Base-by-base conservation (phyloP, 2,888 invertebrate species). In the Creontiades dilutus region DNA sequence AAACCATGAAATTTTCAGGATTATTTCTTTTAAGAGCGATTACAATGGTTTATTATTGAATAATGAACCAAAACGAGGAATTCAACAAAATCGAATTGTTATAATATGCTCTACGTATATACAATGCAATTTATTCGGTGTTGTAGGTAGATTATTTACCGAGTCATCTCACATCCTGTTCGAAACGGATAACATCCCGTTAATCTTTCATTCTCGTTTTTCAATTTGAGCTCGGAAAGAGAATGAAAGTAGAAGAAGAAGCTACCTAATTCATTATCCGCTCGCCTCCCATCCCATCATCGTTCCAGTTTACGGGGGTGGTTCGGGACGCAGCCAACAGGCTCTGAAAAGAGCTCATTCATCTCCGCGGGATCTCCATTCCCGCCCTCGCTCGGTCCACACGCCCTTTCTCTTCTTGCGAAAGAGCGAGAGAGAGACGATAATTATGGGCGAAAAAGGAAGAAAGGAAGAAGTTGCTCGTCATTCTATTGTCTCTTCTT, bases 401-500 rank as follows among this genome's bases (percentile, higher is more conserved):
- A 37, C 5, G 46, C 78, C 78, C 78, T 46, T 47, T 47, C 78
- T 47, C 78, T 11, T 47, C 46, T 78, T 46, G 78, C 13, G 19
- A 46, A 78, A 47, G 47, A 78, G 68, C 23, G 68, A 78, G 47
- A 19, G 47, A 78, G 47, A n/a, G 16, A 47, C 78, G 78, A 78
- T 78, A 78, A 78, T 78, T 78, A 78, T 47, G 78, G 78, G 46
- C 16, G 19, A 78, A 16, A 46, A 16, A n/a, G 75, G 28, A 23
- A 78, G n/a, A n/a, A 78, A n/a, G n/a, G n/a, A 76, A 78, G 78
- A 47, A 78, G 78, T 78, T 78, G 47, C 78, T 47, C 16, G 78
- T 78, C 78, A 78, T 78, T 78, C 78, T 19, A 78, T 78, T 78
- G 78, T 78, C 78, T 78, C 47, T 19, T 78, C 47, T 78, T 46